Evolutionary conservation across 2,888 invertebrate species (phyloP).

Genomic region (Laspeyria flexula): DNA sequence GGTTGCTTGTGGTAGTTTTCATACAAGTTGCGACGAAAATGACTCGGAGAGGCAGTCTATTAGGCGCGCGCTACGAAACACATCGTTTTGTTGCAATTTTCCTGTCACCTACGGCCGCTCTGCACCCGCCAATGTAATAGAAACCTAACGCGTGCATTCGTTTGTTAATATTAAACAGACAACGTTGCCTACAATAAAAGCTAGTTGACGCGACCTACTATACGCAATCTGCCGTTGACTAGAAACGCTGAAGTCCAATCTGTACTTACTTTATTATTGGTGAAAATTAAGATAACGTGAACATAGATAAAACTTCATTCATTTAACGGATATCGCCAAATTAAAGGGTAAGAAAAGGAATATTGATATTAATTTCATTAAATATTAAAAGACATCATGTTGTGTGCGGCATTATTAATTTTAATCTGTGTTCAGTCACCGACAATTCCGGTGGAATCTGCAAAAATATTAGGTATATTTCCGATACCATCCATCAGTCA

Average conservation of each 20-base stretch:
- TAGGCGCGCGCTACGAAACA: slow-evolving; percentile 4
- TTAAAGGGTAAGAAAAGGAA: slow-evolving; percentile 6
- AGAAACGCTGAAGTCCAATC: slow-evolving; percentile 7
- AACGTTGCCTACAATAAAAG: slow-evolving; percentile 18
- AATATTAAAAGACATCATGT: slow-evolving; percentile 7
- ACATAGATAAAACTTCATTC: background rate
- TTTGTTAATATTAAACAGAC: slow-evolving; percentile 18
- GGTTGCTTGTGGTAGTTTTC: background rate
- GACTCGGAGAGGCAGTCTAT: background rate
- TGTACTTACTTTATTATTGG: slow-evolving; percentile 36
- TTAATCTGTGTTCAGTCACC: slow-evolving; percentile 3
- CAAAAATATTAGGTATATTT: slow-evolving; percentile 61
- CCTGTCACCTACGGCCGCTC: background rate
- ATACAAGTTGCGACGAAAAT: slow-evolving; percentile 1
- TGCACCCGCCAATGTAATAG: slow-evolving; percentile 4
- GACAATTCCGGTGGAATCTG: slow-evolving; percentile 23
- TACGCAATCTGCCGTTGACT: slow-evolving; percentile 13
- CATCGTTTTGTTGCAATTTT: slow-evolving; percentile 1
- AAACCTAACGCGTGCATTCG: slow-evolving; percentile 7
- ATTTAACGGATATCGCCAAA: slow-evolving; percentile 3
- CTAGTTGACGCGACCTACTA: slow-evolving; percentile 6
- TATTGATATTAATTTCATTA: background rate
- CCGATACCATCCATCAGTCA: slow-evolving; percentile 66
- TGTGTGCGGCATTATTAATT: slow-evolving; percentile 4
- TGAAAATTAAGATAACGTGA: slow-evolving; percentile 10